These are phyloP conservation scores for Rissa tridactyla DNA, from an alignment of 2,113 vertebrate genomes.

Conservation along the genomic window DNA sequence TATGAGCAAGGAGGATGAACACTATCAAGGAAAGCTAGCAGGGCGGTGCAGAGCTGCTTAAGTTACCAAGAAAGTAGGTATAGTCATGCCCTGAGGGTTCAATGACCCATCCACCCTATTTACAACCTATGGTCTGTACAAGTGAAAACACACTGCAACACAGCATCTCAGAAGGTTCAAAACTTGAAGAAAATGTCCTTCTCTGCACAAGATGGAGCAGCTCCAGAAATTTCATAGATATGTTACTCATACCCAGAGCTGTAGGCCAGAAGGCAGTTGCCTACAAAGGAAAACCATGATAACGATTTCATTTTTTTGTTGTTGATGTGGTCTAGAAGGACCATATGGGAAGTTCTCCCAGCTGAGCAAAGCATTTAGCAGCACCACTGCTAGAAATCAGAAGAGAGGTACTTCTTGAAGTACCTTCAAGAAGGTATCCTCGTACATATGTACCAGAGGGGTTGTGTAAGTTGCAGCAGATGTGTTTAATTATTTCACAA, in stretches of 20 bases:
- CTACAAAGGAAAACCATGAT: background rate
- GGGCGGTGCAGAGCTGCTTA: background rate
- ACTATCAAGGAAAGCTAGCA: background rate
- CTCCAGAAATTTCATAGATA: background rate
- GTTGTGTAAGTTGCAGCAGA: background rate
- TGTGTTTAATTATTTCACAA: background rate
- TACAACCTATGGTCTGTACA: background rate
- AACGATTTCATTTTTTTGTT: background rate
- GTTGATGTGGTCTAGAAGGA: background rate
- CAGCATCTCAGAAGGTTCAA: background rate
- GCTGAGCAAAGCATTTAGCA: background rate
- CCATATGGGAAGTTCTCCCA: background rate
- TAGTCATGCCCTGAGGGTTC: background rate
- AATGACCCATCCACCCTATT: background rate
- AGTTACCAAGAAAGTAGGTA: background rate
- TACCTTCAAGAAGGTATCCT: background rate
- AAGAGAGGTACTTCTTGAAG: background rate
- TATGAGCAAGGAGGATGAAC: background rate
- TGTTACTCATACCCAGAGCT: background rate
- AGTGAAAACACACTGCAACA: background rate
- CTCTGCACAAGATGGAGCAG: background rate
- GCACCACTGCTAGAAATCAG: background rate
- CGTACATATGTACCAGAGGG: accelerated
- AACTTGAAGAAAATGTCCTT: background rate
- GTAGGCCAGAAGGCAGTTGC: background rate